Base-by-base conservation (phyloP, 1,140 invertebrate species). In the Helicoverpa zea region DNA sequence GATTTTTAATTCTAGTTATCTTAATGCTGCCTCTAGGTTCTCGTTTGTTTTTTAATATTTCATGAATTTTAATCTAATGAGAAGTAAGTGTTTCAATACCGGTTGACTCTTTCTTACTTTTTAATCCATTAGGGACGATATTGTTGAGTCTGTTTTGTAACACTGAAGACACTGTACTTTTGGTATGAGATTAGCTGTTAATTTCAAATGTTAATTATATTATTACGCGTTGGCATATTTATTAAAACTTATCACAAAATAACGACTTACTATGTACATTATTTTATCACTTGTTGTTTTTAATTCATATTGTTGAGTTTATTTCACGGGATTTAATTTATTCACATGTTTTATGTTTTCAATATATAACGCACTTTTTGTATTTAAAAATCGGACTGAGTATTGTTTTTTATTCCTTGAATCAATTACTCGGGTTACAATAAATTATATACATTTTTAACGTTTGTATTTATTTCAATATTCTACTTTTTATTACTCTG, bases 261-360 rank as follows among this genome's bases (percentile, higher is more conserved):
- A 52, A 13, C 18, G 35, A 43, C 35, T 7, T 43, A 43, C 35
- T 43, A 43, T 9, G 35, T 43, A 43, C 14, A 12, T 51, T 14
- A 2, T 13, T 70, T 29, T 70, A 43, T 70, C 23, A 52, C 49
- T 70, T 70, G 66, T 70, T 70, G 18, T 70, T 70, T 70, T 56
- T 2, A 16, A 18, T 58, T n/a, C 10, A 58, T 58, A 58, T 52
- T 54, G 47, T 70, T 52, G 49, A 70, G 10, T 70, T 70, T 70
- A 70, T 70, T 70, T 70, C 49, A 70, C 18, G 66, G 66, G 66
- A 70, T 52, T 29, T 70, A 52, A 52, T 70, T 70, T 70, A 66
- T 70, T 70, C 66, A 29, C 23, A 14, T 52, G 52, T 68, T 52
- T 70, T 70, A 70, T 12, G 66, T 70, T 70, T 68, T 49, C 43